Evolutionary conservation across 2,113 vertebrate genomes (phyloP).

Genomic region (Arizona elegans): DNA sequence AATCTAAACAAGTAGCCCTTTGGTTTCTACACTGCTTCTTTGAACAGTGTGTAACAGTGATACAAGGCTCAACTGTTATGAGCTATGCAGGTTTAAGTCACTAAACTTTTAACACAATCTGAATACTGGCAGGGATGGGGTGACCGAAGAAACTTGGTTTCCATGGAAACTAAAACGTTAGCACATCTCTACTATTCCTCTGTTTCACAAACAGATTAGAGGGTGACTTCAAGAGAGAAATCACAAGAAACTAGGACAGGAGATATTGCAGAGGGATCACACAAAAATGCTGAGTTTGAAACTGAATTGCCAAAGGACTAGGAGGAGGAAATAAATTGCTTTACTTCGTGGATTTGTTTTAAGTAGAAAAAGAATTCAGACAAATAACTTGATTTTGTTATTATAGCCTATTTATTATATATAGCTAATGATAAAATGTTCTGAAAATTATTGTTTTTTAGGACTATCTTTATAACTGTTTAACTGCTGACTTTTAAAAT

Average conservation of each 20-base stretch:
- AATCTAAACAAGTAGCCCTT: background rate
- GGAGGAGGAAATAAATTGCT: background rate
- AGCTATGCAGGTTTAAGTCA: background rate
- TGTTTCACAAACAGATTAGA: background rate
- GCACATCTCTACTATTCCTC: background rate
- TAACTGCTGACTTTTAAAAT: background rate
- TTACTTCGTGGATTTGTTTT: background rate
- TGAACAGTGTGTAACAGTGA: background rate
- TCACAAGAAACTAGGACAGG: background rate
- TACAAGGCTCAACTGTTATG: background rate
- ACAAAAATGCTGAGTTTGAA: background rate
- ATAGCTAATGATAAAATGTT: background rate
- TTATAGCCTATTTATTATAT: background rate
- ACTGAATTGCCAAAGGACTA: background rate
- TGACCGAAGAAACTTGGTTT: background rate
- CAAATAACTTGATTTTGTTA: background rate
- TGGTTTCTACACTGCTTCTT: background rate
- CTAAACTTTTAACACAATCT: background rate
- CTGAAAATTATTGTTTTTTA: background rate
- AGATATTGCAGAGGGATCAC: background rate
- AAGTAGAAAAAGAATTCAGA: background rate
- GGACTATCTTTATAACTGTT: background rate
- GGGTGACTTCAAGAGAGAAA: background rate
- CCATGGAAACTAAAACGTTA: background rate
- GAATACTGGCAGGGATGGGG: background rate